phyloP scores from a whole-genome alignment of 2,888 invertebrate species.

The Leptinotarsa peninsularis region DNA sequence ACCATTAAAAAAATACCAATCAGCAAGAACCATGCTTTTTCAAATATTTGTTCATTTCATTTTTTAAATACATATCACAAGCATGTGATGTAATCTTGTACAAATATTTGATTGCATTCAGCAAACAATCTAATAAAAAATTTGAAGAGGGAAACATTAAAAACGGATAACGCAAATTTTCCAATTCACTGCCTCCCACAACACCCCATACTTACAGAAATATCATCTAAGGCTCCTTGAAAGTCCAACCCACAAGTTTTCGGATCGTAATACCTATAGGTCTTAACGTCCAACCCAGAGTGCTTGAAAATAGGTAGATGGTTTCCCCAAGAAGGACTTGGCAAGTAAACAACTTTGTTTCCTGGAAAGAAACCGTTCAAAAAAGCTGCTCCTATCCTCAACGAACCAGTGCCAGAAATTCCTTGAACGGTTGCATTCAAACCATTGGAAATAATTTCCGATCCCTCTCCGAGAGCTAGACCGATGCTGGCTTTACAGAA shows the following conservation, averaged over 20 bases:
- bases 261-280: slow-evolving; percentile 94
- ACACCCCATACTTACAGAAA: slow-evolving; percentile 73
- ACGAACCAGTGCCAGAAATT: slow-evolving; percentile 97
- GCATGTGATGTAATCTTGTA: neutral
- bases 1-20: no score
- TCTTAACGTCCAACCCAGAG: slow-evolving; percentile 85
- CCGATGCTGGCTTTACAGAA: slow-evolving; percentile 88
- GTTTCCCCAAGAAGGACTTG: slow-evolving; percentile 98
- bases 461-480: slow-evolving; percentile 88
- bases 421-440: slow-evolving; percentile 82
- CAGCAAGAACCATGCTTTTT: no score
- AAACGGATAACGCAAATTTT: neutral
- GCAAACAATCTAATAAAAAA: neutral
- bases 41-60: no score
- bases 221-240: slow-evolving; percentile 88
- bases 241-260: slow-evolving; percentile 95
- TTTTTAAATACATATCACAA: no score
- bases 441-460: slow-evolving; percentile 75
- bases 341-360: slow-evolving; percentile 87
- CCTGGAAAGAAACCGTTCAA: slow-evolving; percentile 84
- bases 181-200: no score
- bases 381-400: slow-evolving; percentile 93
- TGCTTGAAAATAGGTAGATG: slow-evolving; percentile 95
- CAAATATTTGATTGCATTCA: neutral
- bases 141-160: slow-evolving; percentile 6